Evolutionary conservation across 2,888 invertebrate species (phyloP), one percentile per base, ranked within the genome.

Genomic region (Cephalotes varians): DNA sequence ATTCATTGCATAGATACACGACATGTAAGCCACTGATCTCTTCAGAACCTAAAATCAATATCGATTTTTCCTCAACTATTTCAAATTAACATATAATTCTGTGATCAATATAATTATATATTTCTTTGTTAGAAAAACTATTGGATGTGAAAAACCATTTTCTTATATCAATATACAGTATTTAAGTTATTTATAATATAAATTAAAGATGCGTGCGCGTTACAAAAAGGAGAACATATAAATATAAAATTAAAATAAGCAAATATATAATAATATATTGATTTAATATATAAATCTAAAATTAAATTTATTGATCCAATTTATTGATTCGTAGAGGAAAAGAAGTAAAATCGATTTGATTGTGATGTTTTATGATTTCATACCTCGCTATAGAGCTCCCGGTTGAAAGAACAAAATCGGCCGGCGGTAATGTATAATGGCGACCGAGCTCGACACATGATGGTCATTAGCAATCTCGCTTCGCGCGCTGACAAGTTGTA

Each of bases 1-100:
- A 47, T 40, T 83, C 69, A 82, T 81, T 1, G 92, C 88, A 54
- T 80, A 86, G 0, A 92, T 65, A 58, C 91, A 90, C 1, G 92
- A 92, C 25, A 92, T 56, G 64, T 92, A 92, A 18, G 89, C 86
- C 83, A 89, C 76, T 6, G 92, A 92, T 44, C 82, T 92, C 88
- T 89, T 91, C 21, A 92, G 81, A 15, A 91, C 64, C 91, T 91
- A 83, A 62, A 83, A 86, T 49, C 51, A 3, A 79, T 31, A 72
- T 56, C 31, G 56, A 71, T 40, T 67, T 40, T 76, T 0, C 2
- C 28, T 10, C 0, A 65, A 76, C 1, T n/a, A 1, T 28, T 54
- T 28, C 2, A 2, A 67, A 21, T 65, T 76, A 60, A 37, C 9
- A 49, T 15, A 51, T 64, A 9, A 54, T 44, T 25, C 9, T 40